Evolutionary conservation across 1,140 invertebrate species (phyloP).

Genomic region (Microplitis mediator): DNA sequence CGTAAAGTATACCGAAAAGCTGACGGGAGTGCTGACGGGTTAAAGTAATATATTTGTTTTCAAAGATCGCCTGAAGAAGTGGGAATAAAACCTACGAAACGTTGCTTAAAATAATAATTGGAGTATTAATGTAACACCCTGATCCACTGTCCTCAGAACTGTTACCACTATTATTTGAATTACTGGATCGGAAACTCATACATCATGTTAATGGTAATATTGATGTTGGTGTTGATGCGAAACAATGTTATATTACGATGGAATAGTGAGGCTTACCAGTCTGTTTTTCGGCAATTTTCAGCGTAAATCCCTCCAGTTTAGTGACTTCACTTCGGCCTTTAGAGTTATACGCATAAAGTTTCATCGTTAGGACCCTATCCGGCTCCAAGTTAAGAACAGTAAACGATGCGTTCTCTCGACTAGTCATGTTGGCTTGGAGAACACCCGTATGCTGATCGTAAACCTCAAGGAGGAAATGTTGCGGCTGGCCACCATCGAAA

Average conservation of each 20-base stretch:
- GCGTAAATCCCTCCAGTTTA: constrained; percentile 80
- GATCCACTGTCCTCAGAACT: no score
- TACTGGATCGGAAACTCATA: no score
- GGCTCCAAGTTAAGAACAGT: constrained; percentile 72
- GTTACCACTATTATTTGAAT: no score
- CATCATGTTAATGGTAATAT: no score
- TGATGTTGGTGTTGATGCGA: not conserved
- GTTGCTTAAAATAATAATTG: no score
- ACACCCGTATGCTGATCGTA: constrained; percentile 71
- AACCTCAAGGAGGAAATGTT: constrained; percentile 75
- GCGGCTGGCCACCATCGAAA: constrained; percentile 78
- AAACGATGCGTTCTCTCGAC: constrained; percentile 70
- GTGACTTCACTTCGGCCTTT: constrained; percentile 83
- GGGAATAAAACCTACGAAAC: no score
- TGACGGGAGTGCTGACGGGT: no score
- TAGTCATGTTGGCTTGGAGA: constrained; percentile 73
- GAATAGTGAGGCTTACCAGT: constrained; percentile 68
- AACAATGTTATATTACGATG: not conserved
- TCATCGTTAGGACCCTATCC: constrained; percentile 72
- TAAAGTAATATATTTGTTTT: no score
- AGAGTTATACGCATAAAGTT: constrained; percentile 81
- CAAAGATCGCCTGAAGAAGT: no score
- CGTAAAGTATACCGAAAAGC: no score
- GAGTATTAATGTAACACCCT: no score
- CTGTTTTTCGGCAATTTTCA: constrained; percentile 80